phyloP scores from a whole-genome alignment of 2,888 invertebrate genomes.

The Escarpia spicata region DNA sequence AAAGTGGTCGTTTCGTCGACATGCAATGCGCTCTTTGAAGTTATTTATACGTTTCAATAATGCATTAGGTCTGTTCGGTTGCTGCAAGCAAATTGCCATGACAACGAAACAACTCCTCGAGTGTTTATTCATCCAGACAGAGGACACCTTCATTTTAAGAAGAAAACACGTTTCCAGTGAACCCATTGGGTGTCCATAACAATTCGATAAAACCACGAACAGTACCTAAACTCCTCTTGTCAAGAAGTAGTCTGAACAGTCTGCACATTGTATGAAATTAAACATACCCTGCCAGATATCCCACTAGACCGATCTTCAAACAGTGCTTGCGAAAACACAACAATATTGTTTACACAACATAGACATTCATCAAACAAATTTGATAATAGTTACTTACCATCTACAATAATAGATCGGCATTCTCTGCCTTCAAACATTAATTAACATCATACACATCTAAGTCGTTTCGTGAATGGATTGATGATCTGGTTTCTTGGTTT shows the following conservation, averaged over 20 bases:
- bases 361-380: too few species aligned
- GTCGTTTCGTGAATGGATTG: too few species aligned
- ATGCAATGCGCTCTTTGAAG: neutral
- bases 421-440: too few species aligned
- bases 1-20: neutral
- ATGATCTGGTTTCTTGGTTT: too few species aligned
- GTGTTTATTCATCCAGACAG: neutral
- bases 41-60: neutral
- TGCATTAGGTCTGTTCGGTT: neutral
- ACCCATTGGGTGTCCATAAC: neutral
- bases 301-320: too few species aligned
- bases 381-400: too few species aligned
- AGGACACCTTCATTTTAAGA: neutral
- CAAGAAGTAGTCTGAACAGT: neutral
- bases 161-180: neutral
- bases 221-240: neutral
- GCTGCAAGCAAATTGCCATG: neutral
- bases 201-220: neutral
- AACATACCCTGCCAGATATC: neutral
- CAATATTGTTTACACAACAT: too few species aligned
- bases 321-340: too few species aligned
- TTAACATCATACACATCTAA: too few species aligned
- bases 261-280: neutral
- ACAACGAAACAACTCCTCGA: neutral
- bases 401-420: too few species aligned